phyloP scores from a whole-genome alignment of 2,888 invertebrate genomes.

The Orthosia cruda region DNA sequence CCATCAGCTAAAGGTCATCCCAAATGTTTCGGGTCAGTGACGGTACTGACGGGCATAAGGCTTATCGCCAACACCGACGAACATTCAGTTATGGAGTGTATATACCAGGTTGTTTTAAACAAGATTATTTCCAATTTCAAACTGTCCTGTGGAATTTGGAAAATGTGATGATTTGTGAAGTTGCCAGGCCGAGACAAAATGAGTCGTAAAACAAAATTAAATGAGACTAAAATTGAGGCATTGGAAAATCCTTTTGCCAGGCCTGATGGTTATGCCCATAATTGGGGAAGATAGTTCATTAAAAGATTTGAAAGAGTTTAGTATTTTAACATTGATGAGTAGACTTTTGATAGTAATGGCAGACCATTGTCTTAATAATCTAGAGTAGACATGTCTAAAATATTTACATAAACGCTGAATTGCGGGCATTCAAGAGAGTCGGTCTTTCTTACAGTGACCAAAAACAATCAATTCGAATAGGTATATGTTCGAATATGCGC shows the following conservation, averaged over 20 bases:
- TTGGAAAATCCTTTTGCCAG: neutral
- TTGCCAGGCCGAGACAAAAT: neutral
- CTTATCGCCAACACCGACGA: slow-evolving; percentile 27
- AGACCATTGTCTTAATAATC: no score
- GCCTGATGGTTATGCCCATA: neutral
- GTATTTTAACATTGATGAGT: neutral
- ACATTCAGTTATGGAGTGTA: slow-evolving; percentile 17
- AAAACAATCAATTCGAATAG: neutral
- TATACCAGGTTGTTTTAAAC: slow-evolving; percentile 20
- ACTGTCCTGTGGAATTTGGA: neutral
- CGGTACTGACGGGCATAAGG: slow-evolving; percentile 41
- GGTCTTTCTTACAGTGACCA: neutral
- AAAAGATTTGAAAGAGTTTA: neutral
- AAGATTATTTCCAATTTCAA: slow-evolving; percentile 18
- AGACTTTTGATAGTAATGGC: neutral
- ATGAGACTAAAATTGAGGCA: neutral
- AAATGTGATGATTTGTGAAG: neutral
- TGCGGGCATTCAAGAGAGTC: neutral
- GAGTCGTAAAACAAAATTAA: neutral
- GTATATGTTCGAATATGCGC: neutral
- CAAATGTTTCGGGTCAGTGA: slow-evolving; percentile 48
- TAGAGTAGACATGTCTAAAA: no score
- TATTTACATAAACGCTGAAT: neutral
- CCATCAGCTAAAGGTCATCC: slow-evolving; percentile 56
- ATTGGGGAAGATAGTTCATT: neutral